Evolutionary conservation across 2,113 vertebrate species (phyloP), one percentile per base, ranked within the genome.

Genomic region (Cichladusa arquata): DNA sequence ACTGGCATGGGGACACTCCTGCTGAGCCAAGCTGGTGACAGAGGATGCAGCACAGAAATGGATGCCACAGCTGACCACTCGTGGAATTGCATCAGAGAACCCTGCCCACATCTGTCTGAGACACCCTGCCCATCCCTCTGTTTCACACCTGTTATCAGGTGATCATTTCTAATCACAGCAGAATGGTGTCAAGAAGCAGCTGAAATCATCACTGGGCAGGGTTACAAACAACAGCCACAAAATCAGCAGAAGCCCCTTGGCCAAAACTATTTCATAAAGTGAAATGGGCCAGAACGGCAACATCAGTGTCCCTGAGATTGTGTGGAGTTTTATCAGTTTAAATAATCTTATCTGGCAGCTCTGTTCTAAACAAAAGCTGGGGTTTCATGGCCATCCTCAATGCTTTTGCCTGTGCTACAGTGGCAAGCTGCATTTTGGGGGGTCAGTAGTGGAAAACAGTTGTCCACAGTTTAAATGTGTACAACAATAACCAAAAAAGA

Each of bases 311-410:
- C 72, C 34, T 56, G 71, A 70, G 79, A 74, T 40, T 94, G 80
- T 73, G 92, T 90, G 58, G 61, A 1, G 13, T 64, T 95, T 50
- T 76, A 78, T 86, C 94, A 57, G 51, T n/a, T 94, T 71, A 77
- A 96, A 94, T 80, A 88, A 92, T 94, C 76, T 78, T 78, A 64
- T 64, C 88, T 92, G 92, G 60, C 74, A 92, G 44, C 84, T 85
- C 19, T 1, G 13, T 51, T 86, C 54, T 86, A 83, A 93, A 93
- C 67, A 90, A 88, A 73, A 88, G 51, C 51, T 70, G 67, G 47
- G 54, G 12, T 70, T 92, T 90, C 71, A 78, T 64, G 76, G 64
- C 72, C 51, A 64, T 96, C 67, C 71, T 90, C 81, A 70, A 24
- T 0, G 9, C 50, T 82, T 92, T 67, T 72, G 79, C 79, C 76